Base-by-base conservation (phyloP, 2,797 vertebrate genomes). In the Chrysocyon brachyurus region DNA sequence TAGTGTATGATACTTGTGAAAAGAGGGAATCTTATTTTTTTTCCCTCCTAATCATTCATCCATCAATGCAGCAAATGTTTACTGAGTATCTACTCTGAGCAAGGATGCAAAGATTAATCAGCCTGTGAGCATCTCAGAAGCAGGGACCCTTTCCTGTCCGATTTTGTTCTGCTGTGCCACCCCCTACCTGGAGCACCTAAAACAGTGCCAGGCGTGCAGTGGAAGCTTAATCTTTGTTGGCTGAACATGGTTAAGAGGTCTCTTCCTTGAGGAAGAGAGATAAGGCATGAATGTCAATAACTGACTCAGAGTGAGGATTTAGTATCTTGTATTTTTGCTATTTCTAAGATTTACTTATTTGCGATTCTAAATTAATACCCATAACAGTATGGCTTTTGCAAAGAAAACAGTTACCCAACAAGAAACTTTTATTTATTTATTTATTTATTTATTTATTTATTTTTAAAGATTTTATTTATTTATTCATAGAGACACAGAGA, bases 381-480 rank as follows among this genome's bases (percentile, higher is more conserved):
- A 68, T 12, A 95, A 89, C 14, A 81, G 40, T 14, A 46, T 31
- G 28, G 63, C 28, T 91, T 90, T 92, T 87, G 54, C 77, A 83
- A 82, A 94, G 36, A 94, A 72, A 92, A 93, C 10, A 66, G 46
- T 78, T 59, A 87, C 31, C 49, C 87, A 97, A 22, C 17, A 88
- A 86, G 78, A 28, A 95, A 77, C 5, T 70, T 59, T 61, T 2
- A 22, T 40, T 40, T 40, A 40, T 40, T 33, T 33, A 33, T 40
- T 40, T 40, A 40, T 40, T n/a, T n/a, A 22, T 40, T 40, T 40
- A 40, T 40, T 40, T 40, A 40, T 46, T 46, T 46, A 46, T 46
- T 46, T 46, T 46, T 46, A 68, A 87, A 63, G 40, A 46, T 46
- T 46, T 46, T 46, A 46, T 46, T 46, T 46, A 46, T 46, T 46